These are phyloP conservation scores for Baccha elongata DNA, from an alignment of 2,888 invertebrate species.

Conservation along the genomic window DNA sequence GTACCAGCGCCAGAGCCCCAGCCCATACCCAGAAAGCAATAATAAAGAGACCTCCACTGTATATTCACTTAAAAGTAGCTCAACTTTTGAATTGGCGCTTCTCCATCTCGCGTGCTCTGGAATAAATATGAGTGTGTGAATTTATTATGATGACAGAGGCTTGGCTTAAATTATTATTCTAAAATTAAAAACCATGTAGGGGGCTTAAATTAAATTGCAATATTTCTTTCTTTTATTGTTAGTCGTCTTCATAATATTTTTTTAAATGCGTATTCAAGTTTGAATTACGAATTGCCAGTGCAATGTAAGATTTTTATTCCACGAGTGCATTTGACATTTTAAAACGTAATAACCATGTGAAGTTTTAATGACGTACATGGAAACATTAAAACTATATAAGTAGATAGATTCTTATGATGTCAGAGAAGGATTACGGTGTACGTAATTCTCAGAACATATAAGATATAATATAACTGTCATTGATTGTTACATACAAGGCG, in stretches of 20 bases:
- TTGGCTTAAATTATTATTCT: slow-evolving; percentile 24
- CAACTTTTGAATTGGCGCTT: slow-evolving; percentile 39
- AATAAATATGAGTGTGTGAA: slow-evolving; percentile 31
- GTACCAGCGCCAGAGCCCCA: not conserved
- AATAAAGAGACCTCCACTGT: slow-evolving; percentile 19
- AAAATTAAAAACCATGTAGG: slow-evolving; percentile 59
- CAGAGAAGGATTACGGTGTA: no score
- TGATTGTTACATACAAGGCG: no score
- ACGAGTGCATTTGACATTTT: no score
- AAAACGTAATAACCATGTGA: no score
- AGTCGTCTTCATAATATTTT: not conserved
- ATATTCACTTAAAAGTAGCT: slow-evolving; percentile 27
- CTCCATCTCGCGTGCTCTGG: slow-evolving; percentile 20
- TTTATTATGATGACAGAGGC: not conserved
- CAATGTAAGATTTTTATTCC: no score
- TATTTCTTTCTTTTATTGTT: not conserved
- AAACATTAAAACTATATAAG: no score
- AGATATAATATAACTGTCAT: no score
- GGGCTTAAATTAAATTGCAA: slow-evolving; percentile 45
- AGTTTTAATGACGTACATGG: no score
- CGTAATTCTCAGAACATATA: no score
- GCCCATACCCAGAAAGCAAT: not conserved
- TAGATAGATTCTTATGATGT: no score
- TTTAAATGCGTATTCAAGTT: not conserved
- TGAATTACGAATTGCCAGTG: no score